Evolutionary conservation across 2,113 vertebrate species (phyloP), one percentile per base, ranked within the genome.

Genomic region (Scartelaos histophorus): DNA sequence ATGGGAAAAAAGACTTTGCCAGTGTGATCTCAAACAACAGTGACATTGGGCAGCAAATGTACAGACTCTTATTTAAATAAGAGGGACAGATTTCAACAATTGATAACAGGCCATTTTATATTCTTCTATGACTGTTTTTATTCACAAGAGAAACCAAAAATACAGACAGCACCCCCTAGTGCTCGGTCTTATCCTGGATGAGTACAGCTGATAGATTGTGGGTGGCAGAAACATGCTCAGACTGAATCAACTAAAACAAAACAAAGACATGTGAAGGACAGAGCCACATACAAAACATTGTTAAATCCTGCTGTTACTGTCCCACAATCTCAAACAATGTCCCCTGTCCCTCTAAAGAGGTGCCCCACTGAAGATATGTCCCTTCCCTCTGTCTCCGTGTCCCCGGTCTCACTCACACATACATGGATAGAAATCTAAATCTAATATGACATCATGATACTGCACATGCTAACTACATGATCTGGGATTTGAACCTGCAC

Each of bases 121-220:
- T 38, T 38, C 35, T 38, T 49, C 13, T 49, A 49, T 1, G 47
- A 49, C 47, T 49, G 13, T 58, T 51, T 84, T 77, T 83, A 74
- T 85, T 85, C 80, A 76, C 0, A 3, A 19, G 47, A 71, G 80
- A 75, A 88, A 83, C 13, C 17, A 17, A 82, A 66, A 75, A 80
- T 85, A 82, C 77, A 82, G 85, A 54, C 19, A 80, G 2, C 29
- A 4, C 29, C 29, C 29, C 29, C 29, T 29, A 29, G 29, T 29
- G 81, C 82, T 81, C 80, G 73, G 19, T 80, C 69, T 86, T 80
- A 90, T 88, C 83, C 83, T 35, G 53, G 78, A 75, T 90, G 89
- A 86, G 61, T 88, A 88, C 87, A 77, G 79, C 85, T 90, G 81
- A 64, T 76, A 74, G 76, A 29, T 4, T 29, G 29, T 29, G 29